Evolutionary conservation across 2,797 vertebrate species (phyloP).

Genomic region (Parotocinclus haroldoi): DNA sequence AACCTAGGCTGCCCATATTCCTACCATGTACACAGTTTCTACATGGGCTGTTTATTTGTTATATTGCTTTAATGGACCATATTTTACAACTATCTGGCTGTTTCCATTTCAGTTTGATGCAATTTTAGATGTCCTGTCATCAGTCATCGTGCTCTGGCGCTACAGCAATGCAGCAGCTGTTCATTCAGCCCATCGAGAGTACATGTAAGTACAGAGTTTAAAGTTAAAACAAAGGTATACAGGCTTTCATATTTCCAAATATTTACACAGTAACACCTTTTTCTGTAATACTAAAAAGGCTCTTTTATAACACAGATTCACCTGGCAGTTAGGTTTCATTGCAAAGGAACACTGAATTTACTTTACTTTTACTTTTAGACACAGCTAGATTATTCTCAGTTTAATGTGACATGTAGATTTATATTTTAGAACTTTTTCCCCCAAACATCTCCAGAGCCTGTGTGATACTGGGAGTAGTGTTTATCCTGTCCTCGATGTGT

Average conservation of each 20-base stretch:
- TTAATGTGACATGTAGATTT: too few species aligned
- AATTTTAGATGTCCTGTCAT: slow-evolving; percentile 89
- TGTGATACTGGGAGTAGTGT: slow-evolving; percentile 88
- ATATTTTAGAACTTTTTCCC: background rate
- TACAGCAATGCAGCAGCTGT: slow-evolving; percentile 96
- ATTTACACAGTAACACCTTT: too few species aligned
- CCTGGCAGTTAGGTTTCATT: too few species aligned
- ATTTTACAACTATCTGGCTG: background rate
- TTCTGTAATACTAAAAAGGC: too few species aligned
- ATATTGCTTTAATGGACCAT: too few species aligned
- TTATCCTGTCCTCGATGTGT: slow-evolving; percentile 89
- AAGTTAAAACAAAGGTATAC: slow-evolving; percentile 10
- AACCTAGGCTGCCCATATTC: too few species aligned
- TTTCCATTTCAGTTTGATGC: slow-evolving; percentile 87
- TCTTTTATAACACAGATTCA: background rate
- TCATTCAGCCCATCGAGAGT: slow-evolving; percentile 94
- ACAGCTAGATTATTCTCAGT: too few species aligned
- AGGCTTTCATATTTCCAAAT: too few species aligned
- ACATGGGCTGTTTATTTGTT: too few species aligned
- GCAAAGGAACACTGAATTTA: too few species aligned
- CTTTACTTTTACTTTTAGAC: too few species aligned
- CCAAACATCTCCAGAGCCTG: slow-evolving; percentile 82
- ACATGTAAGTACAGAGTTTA: slow-evolving; percentile 82
- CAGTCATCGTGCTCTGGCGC: slow-evolving; percentile 92
- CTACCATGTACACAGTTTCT: too few species aligned